These are phyloP conservation scores for rat (Rattus norvegicus) DNA, from an alignment of 2,113 vertebrate species.

Conservation along the genomic window DNA sequence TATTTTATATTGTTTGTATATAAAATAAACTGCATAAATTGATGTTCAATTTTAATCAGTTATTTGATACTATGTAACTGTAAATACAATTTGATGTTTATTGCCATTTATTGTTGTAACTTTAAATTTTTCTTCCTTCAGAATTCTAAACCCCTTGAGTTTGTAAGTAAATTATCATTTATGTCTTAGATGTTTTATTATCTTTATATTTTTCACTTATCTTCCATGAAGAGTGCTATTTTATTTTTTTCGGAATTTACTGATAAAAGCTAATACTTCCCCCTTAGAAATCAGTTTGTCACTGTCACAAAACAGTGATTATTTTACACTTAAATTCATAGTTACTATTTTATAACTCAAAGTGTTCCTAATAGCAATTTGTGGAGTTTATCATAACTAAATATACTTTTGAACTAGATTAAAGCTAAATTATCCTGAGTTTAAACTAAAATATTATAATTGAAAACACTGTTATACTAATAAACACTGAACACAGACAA, in stretches of 20 bases:
- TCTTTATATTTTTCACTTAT: not conserved
- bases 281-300: not conserved
- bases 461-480: not conserved
- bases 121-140: not conserved
- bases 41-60: conserved; percentile 2
- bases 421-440: conserved; percentile 1
- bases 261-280: conserved; percentile 10
- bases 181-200: conserved; percentile 9
- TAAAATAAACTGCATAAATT: not conserved
- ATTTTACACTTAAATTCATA: not conserved
- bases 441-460: conserved; percentile 20
- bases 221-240: not conserved
- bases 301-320: not conserved
- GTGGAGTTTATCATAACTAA: not conserved
- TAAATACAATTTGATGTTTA: not conserved
- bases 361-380: not conserved
- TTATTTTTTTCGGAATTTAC: not conserved
- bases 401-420: not conserved
- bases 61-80: not conserved
- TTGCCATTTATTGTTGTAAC: not conserved
- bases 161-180: not conserved
- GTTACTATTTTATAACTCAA: conserved; percentile 4
- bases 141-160: not conserved
- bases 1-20: not conserved
- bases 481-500: not conserved